phyloP scores from a whole-genome alignment of 2,888 invertebrate genomes.

The Synanthedon andrenaeformis region DNA sequence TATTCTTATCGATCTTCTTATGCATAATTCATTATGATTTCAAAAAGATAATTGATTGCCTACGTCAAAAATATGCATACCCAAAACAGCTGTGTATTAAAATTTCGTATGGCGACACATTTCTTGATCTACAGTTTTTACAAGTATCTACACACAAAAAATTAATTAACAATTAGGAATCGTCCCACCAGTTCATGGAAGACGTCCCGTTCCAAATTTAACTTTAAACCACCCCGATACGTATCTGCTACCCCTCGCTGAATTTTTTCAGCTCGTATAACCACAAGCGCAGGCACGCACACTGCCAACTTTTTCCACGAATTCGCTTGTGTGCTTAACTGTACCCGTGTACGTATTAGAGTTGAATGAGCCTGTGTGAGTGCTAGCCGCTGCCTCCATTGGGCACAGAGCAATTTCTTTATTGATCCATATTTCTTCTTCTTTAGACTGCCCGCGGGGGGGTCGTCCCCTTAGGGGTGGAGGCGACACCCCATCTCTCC shows the following conservation, averaged over 20 bases:
- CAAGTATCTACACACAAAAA: neutral
- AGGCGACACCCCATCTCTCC: conserved; percentile 10
- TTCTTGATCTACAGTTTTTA: neutral
- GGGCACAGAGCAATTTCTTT: conserved; percentile 69
- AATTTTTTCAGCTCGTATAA: conserved; percentile 21
- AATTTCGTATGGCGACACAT: too few species aligned
- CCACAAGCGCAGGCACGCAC: conserved; percentile 12
- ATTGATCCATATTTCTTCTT: conserved; percentile 72
- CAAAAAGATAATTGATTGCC: too few species aligned
- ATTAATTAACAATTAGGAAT: neutral
- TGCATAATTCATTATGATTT: too few species aligned
- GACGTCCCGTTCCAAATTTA: conserved; percentile 1
- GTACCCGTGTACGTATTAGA: conserved; percentile 14
- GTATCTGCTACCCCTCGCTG: conserved; percentile 1
- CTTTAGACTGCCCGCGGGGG: conserved; percentile 56
- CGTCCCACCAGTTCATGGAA: neutral
- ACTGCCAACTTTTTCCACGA: conserved; percentile 25
- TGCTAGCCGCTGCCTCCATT: conserved; percentile 55
- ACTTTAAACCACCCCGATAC: conserved; percentile 2
- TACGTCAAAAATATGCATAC: too few species aligned
- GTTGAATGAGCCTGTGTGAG: conserved; percentile 20
- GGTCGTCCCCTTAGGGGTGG: conserved; percentile 13
- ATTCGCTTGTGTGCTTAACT: conserved; percentile 13
- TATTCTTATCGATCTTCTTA: too few species aligned
- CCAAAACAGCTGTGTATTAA: too few species aligned